Evolutionary conservation across 2,797 vertebrate genomes (phyloP), one percentile per base, ranked within the genome.

Genomic region (Lophotriccus pileatus): DNA sequence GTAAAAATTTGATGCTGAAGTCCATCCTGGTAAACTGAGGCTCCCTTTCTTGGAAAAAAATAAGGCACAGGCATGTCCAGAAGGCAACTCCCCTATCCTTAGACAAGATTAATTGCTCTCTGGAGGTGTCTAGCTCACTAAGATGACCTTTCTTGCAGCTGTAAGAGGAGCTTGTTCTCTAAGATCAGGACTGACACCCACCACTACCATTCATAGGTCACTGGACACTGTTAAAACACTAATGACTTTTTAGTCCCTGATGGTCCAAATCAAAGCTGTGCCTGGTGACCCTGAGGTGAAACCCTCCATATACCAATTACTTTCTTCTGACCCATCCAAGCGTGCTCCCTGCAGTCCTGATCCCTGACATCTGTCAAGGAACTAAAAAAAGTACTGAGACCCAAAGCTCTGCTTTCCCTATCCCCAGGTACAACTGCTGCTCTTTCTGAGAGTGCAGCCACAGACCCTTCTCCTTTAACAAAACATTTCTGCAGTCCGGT

Each of bases 401-500:
- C 91, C 81, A 89, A 74, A 86, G 56, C 78, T 59, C 53, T 79
- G 70, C 69, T 87, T 55, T 17, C 72, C 89, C 79, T 49, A 7
- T 85, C 55, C 55, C 52, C 44, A 58, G 82, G 49, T 87, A 67
- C 62, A 96, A 84, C 67, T 49, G 27, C 77, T 83, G 49, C 58
- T 78, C 52, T 62, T 73, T 59, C 53, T 8, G 4, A 60, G 67
- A 75, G 41, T 34, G 34, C 52, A 89, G 58, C 55, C 74, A 70
- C 34, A 80, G 44, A 89, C 27, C 53, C 24, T 86, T 93, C 80
- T 91, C 53, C 89, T 94, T 95, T 90, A 74, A 92, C 67, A 92
- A 91, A 93, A 84, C 56, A 30, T 44, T 90, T 97, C 62, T 91
- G 77, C 85, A 97, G 86, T 96, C 79, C 17, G 34, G 69, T 96